Base-by-base conservation (phyloP, 2,797 vertebrate genomes). In the Miichthys miiuy region DNA sequence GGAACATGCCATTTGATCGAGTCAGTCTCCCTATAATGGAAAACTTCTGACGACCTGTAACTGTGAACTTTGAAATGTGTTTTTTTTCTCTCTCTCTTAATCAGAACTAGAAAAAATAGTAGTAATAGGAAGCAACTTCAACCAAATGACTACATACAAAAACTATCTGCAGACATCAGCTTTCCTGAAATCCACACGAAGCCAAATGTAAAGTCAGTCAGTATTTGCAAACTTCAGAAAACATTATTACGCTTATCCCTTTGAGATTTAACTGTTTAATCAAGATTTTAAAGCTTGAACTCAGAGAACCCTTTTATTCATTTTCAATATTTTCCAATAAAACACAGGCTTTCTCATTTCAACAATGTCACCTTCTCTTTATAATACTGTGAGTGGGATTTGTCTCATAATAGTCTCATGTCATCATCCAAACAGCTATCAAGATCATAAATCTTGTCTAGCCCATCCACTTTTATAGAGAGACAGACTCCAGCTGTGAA, bases 41-140 rank as follows among this genome's bases (percentile, higher is more conserved):
- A 79, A 81, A 48, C 58, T 46, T 68, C 57, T 81, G 71, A 74
- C 67, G 63, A 66, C 7, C 23, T 82, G 30, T 20, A 71, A 67
- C 62, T 6, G 18, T 34, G 14, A 72, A 23, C 41, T 84, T 70
- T 75, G 1, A 80, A 56, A 50, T 44, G 14, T 41, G 16, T 7
- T 2, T 2, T 21, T 72, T 60, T 47, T 44, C 3, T 44, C 13
- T 3, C 3, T 3, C 12, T 63, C 38, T 68, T 14, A 72, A 66
- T 12, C 4, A 64, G 17, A 82, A 55, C 34, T 38, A 62, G 23
- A 30, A 27, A 60, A 68, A 63, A 20, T n/a, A n/a, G n/a, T n/a
- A n/a, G n/a, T 80, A 76, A 87, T 73, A 34, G 34, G 42, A 69
- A 88, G 48, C 70, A 78, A 54, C 70, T 58, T 66, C 20, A 44